These are phyloP conservation scores for Aurelia aurita DNA, from an alignment of 30 jellyfish, hydroid and myxozoan genomes.

Conservation along the genomic window DNA sequence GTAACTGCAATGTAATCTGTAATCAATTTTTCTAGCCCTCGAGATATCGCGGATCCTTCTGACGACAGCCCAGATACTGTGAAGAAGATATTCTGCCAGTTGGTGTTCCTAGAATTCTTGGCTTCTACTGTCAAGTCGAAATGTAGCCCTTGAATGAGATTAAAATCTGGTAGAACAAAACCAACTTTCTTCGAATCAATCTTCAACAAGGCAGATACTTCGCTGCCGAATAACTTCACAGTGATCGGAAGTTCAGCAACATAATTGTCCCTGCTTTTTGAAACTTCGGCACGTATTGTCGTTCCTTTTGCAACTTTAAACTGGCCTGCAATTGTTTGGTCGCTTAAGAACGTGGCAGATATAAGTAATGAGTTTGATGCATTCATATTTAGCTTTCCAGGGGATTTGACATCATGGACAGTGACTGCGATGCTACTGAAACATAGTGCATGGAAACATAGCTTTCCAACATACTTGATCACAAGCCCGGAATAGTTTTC, in stretches of 20 bases:
- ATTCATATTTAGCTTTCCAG: too few species aligned
- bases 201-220: conserved; percentile 1
- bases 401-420: conserved; percentile 2
- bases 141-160: background rate
- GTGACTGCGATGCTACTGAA: conserved; percentile 23
- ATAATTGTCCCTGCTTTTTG: conserved; percentile 16
- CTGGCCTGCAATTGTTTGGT: conserved; percentile 36
- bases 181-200: conserved; percentile 9
- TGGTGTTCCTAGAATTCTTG: conserved; percentile 1
- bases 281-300: conserved; percentile 25
- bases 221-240: conserved; percentile 13
- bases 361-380: conserved; percentile 11
- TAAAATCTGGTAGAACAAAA: conserved; percentile 17
- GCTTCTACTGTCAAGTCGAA: conserved; percentile 46
- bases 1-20: background rate
- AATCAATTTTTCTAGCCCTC: background rate
- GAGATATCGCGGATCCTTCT: background rate
- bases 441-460: conserved; percentile 63
- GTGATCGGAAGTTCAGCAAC: background rate
- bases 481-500: conserved; percentile 29
- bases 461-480: conserved; percentile 25
- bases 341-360: conserved; percentile 15
- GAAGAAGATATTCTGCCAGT: conserved; percentile 43
- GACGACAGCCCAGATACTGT: conserved; percentile 13
- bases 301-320: conserved; percentile 32